Evolutionary conservation across 53 echinoderm and acorn worm species (phyloP).

Genomic region (Mesocentrotus franciscanus): DNA sequence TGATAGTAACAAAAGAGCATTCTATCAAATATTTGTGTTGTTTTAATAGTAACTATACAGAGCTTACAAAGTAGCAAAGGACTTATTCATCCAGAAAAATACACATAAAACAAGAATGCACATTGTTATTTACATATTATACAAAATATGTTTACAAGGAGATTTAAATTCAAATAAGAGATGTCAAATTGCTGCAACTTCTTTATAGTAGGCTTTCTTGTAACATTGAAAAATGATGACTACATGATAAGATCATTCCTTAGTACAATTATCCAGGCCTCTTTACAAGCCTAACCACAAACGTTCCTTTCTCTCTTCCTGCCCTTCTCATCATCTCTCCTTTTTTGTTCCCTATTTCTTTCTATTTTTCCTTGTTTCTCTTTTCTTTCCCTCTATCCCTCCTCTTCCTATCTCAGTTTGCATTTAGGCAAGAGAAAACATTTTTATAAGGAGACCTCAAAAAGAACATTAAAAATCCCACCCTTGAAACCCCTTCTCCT

Average conservation of each 20-base stretch:
- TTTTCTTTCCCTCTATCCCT: not conserved
- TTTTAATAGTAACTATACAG: constrained; percentile 43
- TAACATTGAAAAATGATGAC: not conserved
- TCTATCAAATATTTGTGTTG: not conserved
- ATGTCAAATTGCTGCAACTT: not conserved
- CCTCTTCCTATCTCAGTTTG: not conserved
- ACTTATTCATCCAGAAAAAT: not conserved
- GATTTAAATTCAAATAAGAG: not conserved
- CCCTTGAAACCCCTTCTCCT: constrained; percentile 11
- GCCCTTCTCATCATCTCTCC: not conserved
- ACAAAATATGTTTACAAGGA: constrained; percentile 17
- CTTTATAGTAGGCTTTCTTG: not conserved
- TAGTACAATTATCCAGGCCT: not conserved
- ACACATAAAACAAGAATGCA: constrained; percentile 6
- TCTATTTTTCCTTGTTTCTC: not conserved
- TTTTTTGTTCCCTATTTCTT: not conserved
- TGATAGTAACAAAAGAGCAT: not conserved
- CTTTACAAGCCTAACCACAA: not conserved
- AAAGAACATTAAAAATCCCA: not conserved
- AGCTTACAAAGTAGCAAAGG: constrained; percentile 42
- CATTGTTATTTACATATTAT: constrained; percentile 5
- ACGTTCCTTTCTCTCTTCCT: not conserved
- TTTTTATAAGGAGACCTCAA: not conserved
- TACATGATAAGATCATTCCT: not conserved
- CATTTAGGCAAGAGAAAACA: not conserved